Base-by-base conservation (phyloP, 2,113 vertebrate species). In the Macroglossus sobrinus region DNA sequence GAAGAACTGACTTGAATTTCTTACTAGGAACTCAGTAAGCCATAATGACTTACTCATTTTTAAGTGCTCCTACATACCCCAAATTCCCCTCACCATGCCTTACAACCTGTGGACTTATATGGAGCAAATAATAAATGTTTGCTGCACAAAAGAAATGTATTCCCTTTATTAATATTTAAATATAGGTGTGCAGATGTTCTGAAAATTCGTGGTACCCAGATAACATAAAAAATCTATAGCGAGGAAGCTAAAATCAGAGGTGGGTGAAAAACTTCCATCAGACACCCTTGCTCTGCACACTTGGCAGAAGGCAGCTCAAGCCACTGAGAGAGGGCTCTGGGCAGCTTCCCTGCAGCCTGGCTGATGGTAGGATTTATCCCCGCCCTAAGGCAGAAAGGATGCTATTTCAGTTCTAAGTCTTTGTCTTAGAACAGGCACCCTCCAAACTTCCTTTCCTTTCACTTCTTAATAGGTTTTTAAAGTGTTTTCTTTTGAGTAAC, bases 401-500 rank as follows among this genome's bases (percentile, higher is more conserved):
- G 81, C 86, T 63, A 63, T 16, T 79, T 79, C 82, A 80, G 59
- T 74, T 75, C 61, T n/a, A 26, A 0, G 35, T 63, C 81, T 89
- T 88, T 80, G 84, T 76, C 84, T 87, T 71, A 45, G 0, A 75
- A 61, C 21, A 7, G 30, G 79, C 28, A 94, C 7, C 24, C 24
- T 76, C 24, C 69, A 35, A 94, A 84, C 8, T 35, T 71, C 59
- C 74, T 72, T 89, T 35, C 74, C 85, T 74, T 74, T 50, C 9
- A 64, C 14, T 91, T 94, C n/a, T 22, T 75, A 82, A 45, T n/a
- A 92, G 21, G 24, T 72, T 90, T 80, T 78, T 84, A 87, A 16
- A 53, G 22, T 89, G 35, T 57, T 93, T 86, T 86, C 74, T 92
- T 94, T 72, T 59, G 53, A 71, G 35, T 84, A 79, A 87, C 59